Evolutionary conservation across 2,888 invertebrate genomes (phyloP), one percentile per base, ranked within the genome.

Genomic region (Drosophila testacea): DNA sequence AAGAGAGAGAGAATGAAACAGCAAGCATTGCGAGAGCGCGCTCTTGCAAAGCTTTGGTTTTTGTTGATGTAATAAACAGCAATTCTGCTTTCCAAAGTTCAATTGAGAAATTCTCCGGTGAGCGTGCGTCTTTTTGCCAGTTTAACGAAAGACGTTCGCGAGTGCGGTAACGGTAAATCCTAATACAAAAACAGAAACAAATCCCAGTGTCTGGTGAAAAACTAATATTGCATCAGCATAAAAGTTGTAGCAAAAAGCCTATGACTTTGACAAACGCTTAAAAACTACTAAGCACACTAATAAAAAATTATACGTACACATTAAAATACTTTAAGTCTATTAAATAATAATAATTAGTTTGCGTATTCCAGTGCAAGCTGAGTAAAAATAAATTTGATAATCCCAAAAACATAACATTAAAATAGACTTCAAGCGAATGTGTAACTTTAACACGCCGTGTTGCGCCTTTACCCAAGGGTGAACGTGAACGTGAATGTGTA

Each of bases 131-230:
- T 69, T 71, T 73, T 75, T 60, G 77, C 78, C 81, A 90, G 90
- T 90, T 80, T 66, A 63, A 72, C 80, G 82, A 79, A 88, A 80
- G 86, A 82, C 81, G 87, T 83, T 75, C 89, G 79, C 72, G 79
- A 69, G 86, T 80, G 70, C 83, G 83, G 90, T 84, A 75, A 73
- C 86, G 88, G 70, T 44, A 57, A 73, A 16, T 22, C 36, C 30
- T 1, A 47, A 39, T 47, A 48, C 27, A 51, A 48, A 65, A 79
- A 74, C 64, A 62, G 47, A 64, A 69, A 67, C 46, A 76, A 67
- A 50, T 39, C 5, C 57, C 22, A 51, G 10, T 41, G 16, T 44
- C 9, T 38, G 82, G 71, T 66, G 62, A 63, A 68, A 65, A 65
- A 66, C 54, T 44, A 48, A 51, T 39, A 80, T 60, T 62, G 55